These are phyloP conservation scores for Anser cygnoides DNA, from an alignment of 2,113 vertebrate species.

Conservation along the genomic window DNA sequence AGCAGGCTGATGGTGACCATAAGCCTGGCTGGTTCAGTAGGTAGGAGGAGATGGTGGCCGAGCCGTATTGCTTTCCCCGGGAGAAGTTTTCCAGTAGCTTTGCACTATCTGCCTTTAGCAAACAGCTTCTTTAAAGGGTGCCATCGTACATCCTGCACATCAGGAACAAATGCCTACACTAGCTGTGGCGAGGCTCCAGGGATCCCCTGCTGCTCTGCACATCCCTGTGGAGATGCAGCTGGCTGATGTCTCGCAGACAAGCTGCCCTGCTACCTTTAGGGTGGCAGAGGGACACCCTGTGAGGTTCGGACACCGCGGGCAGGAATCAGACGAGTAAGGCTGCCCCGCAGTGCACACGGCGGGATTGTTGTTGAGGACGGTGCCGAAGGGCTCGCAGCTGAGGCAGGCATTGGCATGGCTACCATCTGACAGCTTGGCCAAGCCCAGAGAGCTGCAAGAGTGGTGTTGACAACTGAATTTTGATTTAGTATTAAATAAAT, in stretches of 20 bases:
- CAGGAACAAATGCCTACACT: background rate
- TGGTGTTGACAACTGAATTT: background rate
- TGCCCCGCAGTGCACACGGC: accelerated
- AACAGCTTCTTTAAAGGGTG: background rate
- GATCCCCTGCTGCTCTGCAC: background rate
- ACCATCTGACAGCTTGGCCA: background rate
- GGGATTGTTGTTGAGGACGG: background rate
- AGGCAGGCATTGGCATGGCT: background rate
- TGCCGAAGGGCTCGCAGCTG: background rate
- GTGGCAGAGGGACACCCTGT: background rate
- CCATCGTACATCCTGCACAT: background rate
- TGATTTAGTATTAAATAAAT: background rate
- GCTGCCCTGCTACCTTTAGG: background rate
- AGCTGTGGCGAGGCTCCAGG: background rate
- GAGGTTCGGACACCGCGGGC: background rate
- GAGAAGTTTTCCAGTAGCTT: background rate
- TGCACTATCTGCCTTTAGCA: background rate
- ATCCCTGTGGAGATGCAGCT: background rate
- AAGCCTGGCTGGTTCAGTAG: background rate
- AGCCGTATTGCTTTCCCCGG: background rate
- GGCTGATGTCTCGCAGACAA: background rate
- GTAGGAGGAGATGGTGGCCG: background rate
- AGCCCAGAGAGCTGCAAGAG: background rate
- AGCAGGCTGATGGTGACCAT: background rate
- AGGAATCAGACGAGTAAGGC: background rate